Percentiles rank a stretch among this genome's conserved stretches.
Evolutionary conservation across 2,797 vertebrate genomes (phyloP).

Genomic region (Ctenopoma multispine): DNA sequence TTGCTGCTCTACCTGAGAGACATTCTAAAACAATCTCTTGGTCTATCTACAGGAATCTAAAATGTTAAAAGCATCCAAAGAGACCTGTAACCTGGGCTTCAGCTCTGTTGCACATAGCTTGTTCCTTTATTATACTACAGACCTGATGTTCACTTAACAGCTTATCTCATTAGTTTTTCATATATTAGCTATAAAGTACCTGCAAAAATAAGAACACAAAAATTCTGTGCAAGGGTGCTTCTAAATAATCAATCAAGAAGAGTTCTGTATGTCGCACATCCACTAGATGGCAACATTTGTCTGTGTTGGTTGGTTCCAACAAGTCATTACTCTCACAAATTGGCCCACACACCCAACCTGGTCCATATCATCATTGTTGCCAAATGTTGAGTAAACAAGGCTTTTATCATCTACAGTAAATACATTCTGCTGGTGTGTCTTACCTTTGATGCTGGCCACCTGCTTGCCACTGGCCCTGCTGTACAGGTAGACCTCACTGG

Average conservation of each 20-base stretch:
- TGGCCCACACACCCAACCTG: background rate
- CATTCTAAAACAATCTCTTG: background rate
- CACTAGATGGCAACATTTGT: slow-evolving; percentile 73
- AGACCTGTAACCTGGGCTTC: background rate
- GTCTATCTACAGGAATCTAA: background rate
- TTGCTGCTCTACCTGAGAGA: background rate
- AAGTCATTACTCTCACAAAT: background rate
- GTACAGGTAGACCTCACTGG: slow-evolving; percentile 89
- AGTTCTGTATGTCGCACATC: slow-evolving; percentile 11
- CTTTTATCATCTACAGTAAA: background rate
- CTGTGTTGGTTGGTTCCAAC: slow-evolving; percentile 21
- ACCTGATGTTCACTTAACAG: background rate
- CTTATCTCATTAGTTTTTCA: background rate
- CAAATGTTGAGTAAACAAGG: background rate
- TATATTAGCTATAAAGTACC: background rate
- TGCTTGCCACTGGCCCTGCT: slow-evolving; percentile 89
- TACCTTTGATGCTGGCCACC: slow-evolving; percentile 91
- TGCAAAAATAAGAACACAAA: background rate
- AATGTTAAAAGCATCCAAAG: background rate
- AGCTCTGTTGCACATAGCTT: background rate
- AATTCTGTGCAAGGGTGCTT: background rate
- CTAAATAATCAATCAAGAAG: background rate
- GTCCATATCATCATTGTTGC: background rate
- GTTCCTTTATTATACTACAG: background rate
- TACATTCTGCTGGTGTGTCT: background rate